Conservation (phyloP, 2,888 invertebrate genomes). For the Cantharis flavilabris region DNA sequence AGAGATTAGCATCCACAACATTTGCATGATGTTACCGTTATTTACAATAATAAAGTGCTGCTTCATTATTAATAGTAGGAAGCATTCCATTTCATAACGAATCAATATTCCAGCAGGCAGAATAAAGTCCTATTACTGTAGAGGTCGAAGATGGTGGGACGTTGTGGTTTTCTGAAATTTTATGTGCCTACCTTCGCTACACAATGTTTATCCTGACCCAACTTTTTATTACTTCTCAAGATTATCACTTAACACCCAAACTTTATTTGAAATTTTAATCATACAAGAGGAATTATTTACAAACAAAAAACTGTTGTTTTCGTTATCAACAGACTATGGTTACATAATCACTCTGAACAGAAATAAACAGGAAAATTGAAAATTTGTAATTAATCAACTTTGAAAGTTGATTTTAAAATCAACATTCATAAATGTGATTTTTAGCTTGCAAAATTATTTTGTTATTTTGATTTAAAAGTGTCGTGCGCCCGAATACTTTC, state of each 20-base stretch:
- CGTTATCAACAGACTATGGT: no score
- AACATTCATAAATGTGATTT: no score
- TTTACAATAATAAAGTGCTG: slow-evolving; percentile 19
- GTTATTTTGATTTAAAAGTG: no score
- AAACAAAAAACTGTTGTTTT: no score
- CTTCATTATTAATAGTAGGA: slow-evolving; percentile 19
- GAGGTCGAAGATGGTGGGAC: slow-evolving; percentile 13
- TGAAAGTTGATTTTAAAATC: no score
- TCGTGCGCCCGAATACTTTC: not conserved
- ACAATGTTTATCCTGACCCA: not conserved
- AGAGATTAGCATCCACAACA: not conserved
- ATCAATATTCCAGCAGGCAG: slow-evolving; percentile 25
- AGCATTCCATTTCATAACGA: slow-evolving; percentile 19
- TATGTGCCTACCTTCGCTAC: not conserved
- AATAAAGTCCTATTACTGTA: slow-evolving; percentile 24
- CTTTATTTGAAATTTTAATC: not conserved
- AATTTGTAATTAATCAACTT: no score
- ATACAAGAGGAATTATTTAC: no score
- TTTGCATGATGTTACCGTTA: not conserved
- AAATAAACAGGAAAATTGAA: no score
- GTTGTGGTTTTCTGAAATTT: slow-evolving; percentile 11
- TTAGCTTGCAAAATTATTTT: no score
- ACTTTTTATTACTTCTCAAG: not conserved
- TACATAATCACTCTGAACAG: no score
- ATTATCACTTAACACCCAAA: not conserved